Evolutionary conservation across 2,797 vertebrate species (phyloP), one percentile per base, ranked within the genome.

Genomic region (Enteromius paludinosus): DNA sequence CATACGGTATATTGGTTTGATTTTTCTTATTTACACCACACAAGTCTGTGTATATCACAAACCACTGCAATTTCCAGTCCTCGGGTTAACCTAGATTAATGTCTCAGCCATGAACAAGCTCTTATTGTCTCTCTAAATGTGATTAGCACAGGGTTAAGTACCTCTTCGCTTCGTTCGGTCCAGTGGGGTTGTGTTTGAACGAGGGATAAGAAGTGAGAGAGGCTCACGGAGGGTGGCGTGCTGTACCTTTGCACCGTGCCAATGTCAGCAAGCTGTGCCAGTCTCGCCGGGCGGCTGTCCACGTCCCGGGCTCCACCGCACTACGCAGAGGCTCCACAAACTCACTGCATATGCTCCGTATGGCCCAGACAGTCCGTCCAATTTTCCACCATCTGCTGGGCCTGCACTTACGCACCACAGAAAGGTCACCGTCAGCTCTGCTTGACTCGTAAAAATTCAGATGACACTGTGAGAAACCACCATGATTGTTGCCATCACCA

Each of bases 361-460:
- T 94, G 94, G 89, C 92, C 91, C 87, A 86, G 89, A 87, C 64
- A 65, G 85, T 45, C 81, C 85, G 79, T 93, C 94, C 94, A 93
- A 92, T 92, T 93, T 93, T 93, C 91, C 92, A 90, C 94, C 94
- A 95, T 95, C 94, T 94, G 94, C 90, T 91, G 18, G 25, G 88
- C 88, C 88, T 90, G 87, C 89, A 89, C 88, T 91, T 90, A 90
- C 87, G 89, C 87, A 90, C 89, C 87, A 86, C 90, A 87, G 89
- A 92, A 84, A 89, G 87, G 87, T 92, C 91, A 89, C 84, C 61
- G 65, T 45, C 87, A 77, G 81, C 88, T 85, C 78, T 79, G 71
- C 81, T 87, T 84, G 85, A 83, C 78, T 87, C 84, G 54, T 86
- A 87, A 88, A 86, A 85, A 87, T 87, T 87, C 82, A 78, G 86